Evolutionary conservation across 2,797 vertebrate genomes (phyloP).

Genomic region (Odontamblyopus lacepedii): DNA sequence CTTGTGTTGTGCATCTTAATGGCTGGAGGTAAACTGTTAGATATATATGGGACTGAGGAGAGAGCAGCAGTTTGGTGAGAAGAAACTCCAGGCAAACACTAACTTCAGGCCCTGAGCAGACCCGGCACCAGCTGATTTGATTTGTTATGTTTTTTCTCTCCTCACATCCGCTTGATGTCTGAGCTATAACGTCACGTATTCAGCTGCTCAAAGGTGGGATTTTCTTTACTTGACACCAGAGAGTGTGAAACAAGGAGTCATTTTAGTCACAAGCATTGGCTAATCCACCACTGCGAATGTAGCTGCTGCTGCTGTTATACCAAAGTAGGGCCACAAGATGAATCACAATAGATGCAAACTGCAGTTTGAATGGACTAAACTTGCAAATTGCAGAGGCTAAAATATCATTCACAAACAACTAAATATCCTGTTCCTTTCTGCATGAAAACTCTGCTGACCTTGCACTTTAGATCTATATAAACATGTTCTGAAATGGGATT

Average conservation of each 20-base stretch:
- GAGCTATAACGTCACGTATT: conserved; percentile 13
- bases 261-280: background rate
- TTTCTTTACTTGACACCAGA: background rate
- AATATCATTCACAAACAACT: too few relatives aligned
- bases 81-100: conserved; percentile 64
- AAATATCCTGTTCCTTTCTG: too few relatives aligned
- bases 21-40: conserved; percentile 68
- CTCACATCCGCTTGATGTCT: background rate
- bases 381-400: too few relatives aligned
- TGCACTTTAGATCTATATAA: too few relatives aligned
- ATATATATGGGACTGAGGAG: conserved; percentile 44
- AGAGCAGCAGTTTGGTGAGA: conserved; percentile 75
- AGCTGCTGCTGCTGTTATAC: background rate
- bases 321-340: too few relatives aligned
- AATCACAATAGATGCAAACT: too few relatives aligned
- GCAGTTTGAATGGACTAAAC: too few relatives aligned
- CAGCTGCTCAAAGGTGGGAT: background rate
- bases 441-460: too few relatives aligned
- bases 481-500: too few relatives aligned
- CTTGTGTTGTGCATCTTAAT: conserved; percentile 40
- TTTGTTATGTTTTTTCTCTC: conserved; percentile 22
- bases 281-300: background rate
- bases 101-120: conserved; percentile 23
- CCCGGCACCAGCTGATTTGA: conserved; percentile 25
- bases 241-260: background rate